phyloP scores from a whole-genome alignment of 2,797 vertebrate species.

The Euphonia xanthogaster region DNA sequence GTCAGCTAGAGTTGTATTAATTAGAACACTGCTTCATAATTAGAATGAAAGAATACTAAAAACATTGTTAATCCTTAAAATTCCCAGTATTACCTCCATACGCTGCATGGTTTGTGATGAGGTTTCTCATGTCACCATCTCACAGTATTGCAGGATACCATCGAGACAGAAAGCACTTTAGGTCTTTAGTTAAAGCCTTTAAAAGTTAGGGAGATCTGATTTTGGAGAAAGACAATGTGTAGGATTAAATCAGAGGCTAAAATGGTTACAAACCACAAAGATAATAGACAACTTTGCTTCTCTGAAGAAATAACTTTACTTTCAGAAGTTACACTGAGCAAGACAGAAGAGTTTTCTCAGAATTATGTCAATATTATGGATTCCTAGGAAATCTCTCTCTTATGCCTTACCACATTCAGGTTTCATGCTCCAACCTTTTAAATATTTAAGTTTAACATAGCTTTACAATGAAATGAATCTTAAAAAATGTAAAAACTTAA shows the following conservation, averaged over 20 bases:
- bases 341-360: neutral
- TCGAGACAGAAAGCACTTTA: neutral
- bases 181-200: neutral
- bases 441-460: neutral
- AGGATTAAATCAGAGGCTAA: neutral
- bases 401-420: neutral
- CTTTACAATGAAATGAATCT: neutral
- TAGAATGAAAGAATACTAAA: neutral
- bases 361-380: neutral
- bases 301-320: neutral
- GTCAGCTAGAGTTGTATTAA: neutral
- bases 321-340: neutral
- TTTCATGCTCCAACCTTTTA: neutral
- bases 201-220: neutral
- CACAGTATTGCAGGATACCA: neutral
- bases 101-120: neutral
- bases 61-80: neutral
- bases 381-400: neutral
- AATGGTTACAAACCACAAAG: neutral
- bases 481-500: neutral
- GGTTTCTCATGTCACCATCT: no score
- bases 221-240: neutral
- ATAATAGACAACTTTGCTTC: neutral
- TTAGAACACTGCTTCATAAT: neutral
- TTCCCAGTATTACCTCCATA: neutral